These are phyloP conservation scores for Lymantria monacha DNA, from an alignment of 2,888 invertebrate genomes.

Conservation along the genomic window DNA sequence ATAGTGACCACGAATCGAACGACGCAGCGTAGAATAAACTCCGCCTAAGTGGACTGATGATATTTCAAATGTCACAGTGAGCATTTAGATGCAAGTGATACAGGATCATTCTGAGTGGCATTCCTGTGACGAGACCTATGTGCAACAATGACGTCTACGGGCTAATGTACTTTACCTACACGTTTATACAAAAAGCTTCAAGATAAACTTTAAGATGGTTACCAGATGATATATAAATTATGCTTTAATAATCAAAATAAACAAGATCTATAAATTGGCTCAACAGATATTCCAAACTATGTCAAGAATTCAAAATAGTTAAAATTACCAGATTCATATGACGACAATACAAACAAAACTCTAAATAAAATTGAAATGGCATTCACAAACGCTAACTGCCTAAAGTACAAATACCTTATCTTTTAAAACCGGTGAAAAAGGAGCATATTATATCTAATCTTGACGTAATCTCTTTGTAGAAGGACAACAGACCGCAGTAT, in stretches of 20 bases:
- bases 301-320: conserved; percentile 25
- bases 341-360: conserved; percentile 19
- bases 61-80: too few relatives aligned
- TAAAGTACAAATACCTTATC: conserved; percentile 29
- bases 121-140: too few relatives aligned
- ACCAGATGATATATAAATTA: too few relatives aligned
- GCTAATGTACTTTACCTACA: too few relatives aligned
- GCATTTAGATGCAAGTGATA: too few relatives aligned
- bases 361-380: conserved; percentile 35
- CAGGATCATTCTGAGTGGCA: too few relatives aligned
- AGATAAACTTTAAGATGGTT: too few relatives aligned
- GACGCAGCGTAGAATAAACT: too few relatives aligned
- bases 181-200: too few relatives aligned
- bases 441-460: conserved; percentile 50
- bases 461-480: conserved; percentile 49
- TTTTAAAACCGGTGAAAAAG: conserved; percentile 29
- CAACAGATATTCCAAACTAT: conserved; percentile 29
- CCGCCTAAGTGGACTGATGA: too few relatives aligned
- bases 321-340: conserved; percentile 25
- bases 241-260: background rate
- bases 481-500: conserved; percentile 29
- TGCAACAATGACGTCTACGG: too few relatives aligned
- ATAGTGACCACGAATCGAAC: too few relatives aligned
- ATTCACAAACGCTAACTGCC: conserved; percentile 30
- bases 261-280: conserved; percentile 20